phyloP scores from a whole-genome alignment of 2,797 vertebrate species.

The Xenops minutus region DNA sequence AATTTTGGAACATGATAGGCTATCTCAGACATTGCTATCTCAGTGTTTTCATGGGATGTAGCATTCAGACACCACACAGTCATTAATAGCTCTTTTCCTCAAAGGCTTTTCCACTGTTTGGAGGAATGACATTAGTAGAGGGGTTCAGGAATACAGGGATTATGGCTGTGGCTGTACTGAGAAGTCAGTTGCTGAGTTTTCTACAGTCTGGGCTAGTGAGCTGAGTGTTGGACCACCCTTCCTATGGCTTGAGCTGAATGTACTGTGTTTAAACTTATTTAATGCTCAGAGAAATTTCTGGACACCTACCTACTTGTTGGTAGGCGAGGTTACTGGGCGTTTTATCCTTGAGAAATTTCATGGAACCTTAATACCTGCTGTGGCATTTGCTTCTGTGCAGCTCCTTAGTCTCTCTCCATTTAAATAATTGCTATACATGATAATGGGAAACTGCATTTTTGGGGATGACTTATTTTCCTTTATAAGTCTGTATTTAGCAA shows the following conservation, averaged over 20 bases:
- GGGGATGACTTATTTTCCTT: background rate
- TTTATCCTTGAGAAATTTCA: background rate
- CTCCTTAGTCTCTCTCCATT: background rate
- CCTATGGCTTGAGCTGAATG: background rate
- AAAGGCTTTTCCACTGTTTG: background rate
- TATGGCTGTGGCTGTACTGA: background rate
- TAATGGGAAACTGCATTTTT: background rate
- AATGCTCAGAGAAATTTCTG: background rate
- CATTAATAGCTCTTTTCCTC: background rate
- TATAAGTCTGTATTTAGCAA: background rate
- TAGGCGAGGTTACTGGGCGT: background rate
- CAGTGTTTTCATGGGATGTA: background rate
- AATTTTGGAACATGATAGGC: rapidly evolving
- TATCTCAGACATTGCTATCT: background rate
- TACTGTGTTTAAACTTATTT: background rate
- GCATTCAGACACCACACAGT: background rate
- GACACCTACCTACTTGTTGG: background rate
- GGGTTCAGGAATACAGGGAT: background rate
- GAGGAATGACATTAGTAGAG: background rate
- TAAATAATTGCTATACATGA: background rate
- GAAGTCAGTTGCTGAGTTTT: background rate
- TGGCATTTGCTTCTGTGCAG: background rate
- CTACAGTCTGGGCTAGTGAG: background rate
- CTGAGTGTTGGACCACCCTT: background rate
- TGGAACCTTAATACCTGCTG: background rate